These are phyloP conservation scores for Elegia similella DNA, from an alignment of 2,888 invertebrate genomes.

Conservation along the genomic window DNA sequence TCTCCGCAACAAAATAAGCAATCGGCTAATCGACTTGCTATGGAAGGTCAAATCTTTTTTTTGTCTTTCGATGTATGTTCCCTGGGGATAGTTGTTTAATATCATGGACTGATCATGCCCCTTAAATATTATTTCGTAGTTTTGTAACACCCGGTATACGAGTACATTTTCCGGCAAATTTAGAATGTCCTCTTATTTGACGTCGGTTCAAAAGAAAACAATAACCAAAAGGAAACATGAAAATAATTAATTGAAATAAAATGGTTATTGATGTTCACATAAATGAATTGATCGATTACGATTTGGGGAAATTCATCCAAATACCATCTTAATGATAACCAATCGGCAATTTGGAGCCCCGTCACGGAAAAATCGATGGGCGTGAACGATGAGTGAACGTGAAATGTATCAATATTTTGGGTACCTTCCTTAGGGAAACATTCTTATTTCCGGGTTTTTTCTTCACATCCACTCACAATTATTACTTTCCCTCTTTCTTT, in stretches of 20 bases:
- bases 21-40: too few relatives aligned
- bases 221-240: background rate
- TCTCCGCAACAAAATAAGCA: too few relatives aligned
- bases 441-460: background rate
- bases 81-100: too few relatives aligned
- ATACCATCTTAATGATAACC: background rate
- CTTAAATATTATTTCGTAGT: too few relatives aligned
- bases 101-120: too few relatives aligned
- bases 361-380: slow-evolving; percentile 12
- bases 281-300: slow-evolving; percentile 2
- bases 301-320: background rate
- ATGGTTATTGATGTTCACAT: slow-evolving; percentile 1
- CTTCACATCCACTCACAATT: background rate
- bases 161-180: too few relatives aligned
- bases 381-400: slow-evolving; percentile 4
- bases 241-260: background rate
- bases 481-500: too few relatives aligned
- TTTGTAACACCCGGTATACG: too few relatives aligned
- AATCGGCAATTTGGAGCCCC: background rate
- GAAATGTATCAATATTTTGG: slow-evolving; percentile 9
- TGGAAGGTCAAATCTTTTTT: too few relatives aligned
- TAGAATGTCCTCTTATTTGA: too few relatives aligned
- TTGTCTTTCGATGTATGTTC: too few relatives aligned
- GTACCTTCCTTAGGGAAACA: background rate
- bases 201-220: background rate